A percentile compares a stretch with the other conserved stretches of the same genome.
phyloP scores from a whole-genome alignment of 2,888 invertebrate genomes.

The Petrolisthes manimaculis region DNA sequence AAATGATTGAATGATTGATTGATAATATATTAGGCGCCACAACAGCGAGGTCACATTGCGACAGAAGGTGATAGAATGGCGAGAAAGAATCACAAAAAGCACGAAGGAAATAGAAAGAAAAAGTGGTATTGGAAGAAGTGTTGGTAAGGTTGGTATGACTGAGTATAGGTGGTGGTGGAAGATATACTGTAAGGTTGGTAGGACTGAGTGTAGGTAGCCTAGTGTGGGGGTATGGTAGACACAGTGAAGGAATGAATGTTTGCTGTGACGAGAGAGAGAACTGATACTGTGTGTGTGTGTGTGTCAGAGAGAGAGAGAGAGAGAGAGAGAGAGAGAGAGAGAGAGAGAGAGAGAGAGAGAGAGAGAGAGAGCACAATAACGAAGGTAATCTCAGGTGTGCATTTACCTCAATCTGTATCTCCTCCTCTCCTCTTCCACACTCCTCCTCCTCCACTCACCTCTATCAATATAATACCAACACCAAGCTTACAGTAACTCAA shows the following conservation, averaged over 20 bases:
- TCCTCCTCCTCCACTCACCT: neutral
- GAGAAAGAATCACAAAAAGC: no score
- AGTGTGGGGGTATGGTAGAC: neutral
- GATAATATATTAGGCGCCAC: no score
- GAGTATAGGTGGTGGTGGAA: no score
- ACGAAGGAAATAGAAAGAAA: no score
- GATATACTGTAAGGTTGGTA: no score
- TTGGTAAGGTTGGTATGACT: no score
- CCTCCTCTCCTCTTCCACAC: neutral
- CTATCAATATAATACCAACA: no score
- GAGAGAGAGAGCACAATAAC: conserved; percentile 24
- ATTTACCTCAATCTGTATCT: neutral
- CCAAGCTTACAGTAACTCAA: no score
- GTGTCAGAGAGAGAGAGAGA: conserved; percentile 19
- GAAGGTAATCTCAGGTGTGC: conserved; percentile 3
- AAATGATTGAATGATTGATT: no score
- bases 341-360: conserved; percentile 52
- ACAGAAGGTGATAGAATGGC: no score
- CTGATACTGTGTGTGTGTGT: conserved; percentile 1
- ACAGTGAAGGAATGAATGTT: neutral
- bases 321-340: conserved; percentile 34
- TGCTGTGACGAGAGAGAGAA: neutral
- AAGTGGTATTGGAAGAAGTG: no score
- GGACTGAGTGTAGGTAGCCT: neutral
- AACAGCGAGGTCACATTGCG: no score